Percentiles rank a stretch among this genome's conserved stretches.
Conservation (phyloP, 2,113 vertebrate genomes). For the Pitta sordida region DNA sequence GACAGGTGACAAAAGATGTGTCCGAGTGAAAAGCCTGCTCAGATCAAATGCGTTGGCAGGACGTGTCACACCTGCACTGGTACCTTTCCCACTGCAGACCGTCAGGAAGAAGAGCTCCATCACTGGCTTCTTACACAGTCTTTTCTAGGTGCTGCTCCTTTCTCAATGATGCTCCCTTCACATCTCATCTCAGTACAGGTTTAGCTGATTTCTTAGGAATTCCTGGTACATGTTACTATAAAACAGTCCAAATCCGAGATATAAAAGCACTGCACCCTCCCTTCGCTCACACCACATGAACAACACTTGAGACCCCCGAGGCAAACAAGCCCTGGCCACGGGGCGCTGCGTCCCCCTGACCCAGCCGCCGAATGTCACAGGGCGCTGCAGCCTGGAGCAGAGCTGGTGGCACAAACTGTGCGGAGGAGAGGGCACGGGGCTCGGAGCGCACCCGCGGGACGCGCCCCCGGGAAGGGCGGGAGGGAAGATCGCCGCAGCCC, state of each 20-base stretch:
- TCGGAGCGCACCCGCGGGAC: too few species aligned
- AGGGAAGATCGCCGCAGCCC: background rate
- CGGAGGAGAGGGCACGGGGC: background rate
- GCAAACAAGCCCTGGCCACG: background rate
- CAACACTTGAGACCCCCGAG: accelerated
- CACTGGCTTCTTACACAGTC: accelerated
- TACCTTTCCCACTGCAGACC: background rate
- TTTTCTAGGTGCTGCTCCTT: background rate
- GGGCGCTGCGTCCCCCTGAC: accelerated
- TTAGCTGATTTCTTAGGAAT: background rate
- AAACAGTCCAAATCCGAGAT: background rate
- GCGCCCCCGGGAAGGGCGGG: too few species aligned
- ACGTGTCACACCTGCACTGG: background rate
- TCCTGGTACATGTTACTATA: background rate
- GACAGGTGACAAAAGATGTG: background rate
- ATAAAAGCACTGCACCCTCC: too few species aligned
- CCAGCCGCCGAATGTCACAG: background rate
- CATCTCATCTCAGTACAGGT: background rate
- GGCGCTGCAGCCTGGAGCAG: background rate
- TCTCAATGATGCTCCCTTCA: background rate
- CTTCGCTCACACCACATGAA: accelerated
- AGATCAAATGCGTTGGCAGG: accelerated
- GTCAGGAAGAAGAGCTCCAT: background rate
- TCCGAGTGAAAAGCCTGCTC: background rate
- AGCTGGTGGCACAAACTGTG: accelerated